These are phyloP conservation scores for Drosophila anceps DNA, from an alignment of 2,888 invertebrate species.

Conservation along the genomic window DNA sequence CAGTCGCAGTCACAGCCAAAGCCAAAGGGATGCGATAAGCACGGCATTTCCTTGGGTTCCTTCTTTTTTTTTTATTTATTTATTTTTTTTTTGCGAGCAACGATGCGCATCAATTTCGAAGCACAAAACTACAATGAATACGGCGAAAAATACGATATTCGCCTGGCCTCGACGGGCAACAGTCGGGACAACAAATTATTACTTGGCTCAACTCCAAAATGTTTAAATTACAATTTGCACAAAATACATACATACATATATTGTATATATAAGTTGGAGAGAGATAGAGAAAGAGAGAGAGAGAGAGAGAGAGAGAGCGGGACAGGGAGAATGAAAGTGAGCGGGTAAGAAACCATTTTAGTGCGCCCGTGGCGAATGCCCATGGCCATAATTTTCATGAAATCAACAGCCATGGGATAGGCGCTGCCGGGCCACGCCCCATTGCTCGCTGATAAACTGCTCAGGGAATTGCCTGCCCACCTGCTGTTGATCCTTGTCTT, in stretches of 20 bases:
- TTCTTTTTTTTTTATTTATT: conserved; percentile 4
- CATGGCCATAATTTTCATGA: conserved; percentile 51
- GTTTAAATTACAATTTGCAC: conserved; percentile 80
- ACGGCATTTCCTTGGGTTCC: conserved; percentile 44
- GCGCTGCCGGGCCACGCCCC: conserved; percentile 4
- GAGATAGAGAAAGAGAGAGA: not conserved
- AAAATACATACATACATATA: conserved; percentile 34
- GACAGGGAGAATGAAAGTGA: not conserved
- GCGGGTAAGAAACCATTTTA: conserved; percentile 55
- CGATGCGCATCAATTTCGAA: conserved; percentile 75
- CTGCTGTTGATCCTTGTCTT: conserved; percentile 43
- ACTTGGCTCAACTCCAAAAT: conserved; percentile 78
- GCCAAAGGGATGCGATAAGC: conserved; percentile 69
- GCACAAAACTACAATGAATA: conserved; percentile 58
- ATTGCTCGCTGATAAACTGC: conserved; percentile 51
- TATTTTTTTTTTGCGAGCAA: conserved; percentile 37
- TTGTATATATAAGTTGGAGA: not conserved
- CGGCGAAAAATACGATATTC: conserved; percentile 40
- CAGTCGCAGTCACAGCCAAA: conserved; percentile 16
- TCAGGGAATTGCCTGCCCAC: conserved; percentile 41
- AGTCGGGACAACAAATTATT: conserved; percentile 75
- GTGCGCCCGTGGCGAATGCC: conserved; percentile 24
- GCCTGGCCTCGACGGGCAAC: conserved; percentile 54
- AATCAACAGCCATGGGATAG: conserved; percentile 57
- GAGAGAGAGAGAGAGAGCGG: not conserved